phyloP scores from a whole-genome alignment of 2,797 vertebrate species.

The Lates japonicus region DNA sequence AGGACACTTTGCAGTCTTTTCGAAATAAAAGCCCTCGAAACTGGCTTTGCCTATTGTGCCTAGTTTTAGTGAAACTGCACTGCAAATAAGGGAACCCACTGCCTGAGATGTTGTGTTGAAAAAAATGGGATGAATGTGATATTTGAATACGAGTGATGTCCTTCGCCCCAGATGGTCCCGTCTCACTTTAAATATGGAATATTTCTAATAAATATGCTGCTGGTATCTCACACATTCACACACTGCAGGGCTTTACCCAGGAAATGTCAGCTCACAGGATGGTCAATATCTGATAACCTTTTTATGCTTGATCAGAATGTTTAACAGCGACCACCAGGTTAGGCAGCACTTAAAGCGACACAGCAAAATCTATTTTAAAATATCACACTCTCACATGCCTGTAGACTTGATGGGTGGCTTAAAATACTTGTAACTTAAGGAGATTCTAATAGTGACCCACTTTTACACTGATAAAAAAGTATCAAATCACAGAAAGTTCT shows the following conservation, averaged over 20 bases:
- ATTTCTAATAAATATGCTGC: slow-evolving; percentile 60
- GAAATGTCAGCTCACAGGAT: slow-evolving; percentile 74
- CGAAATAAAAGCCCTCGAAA: slow-evolving; percentile 59
- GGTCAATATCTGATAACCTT: slow-evolving; percentile 77
- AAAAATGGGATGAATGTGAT: background rate
- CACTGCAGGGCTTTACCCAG: slow-evolving; percentile 53
- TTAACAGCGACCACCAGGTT: slow-evolving; percentile 55
- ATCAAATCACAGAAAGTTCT: slow-evolving; percentile 2
- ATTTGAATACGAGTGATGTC: slow-evolving; percentile 25
- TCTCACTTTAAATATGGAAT: slow-evolving; percentile 55
- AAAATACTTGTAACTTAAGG: slow-evolving; percentile 10
- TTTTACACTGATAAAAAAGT: slow-evolving; percentile 16
- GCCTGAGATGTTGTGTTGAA: slow-evolving; percentile 12
- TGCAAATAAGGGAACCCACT: slow-evolving; percentile 23
- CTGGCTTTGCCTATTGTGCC: slow-evolving; percentile 27
- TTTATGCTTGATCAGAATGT: slow-evolving; percentile 71
- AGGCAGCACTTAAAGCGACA: slow-evolving; percentile 40
- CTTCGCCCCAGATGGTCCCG: slow-evolving; percentile 22
- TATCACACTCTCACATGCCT: slow-evolving; percentile 18
- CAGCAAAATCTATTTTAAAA: slow-evolving; percentile 30
- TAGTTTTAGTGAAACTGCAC: slow-evolving; percentile 2
- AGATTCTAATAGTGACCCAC: slow-evolving; percentile 10
- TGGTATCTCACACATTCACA: slow-evolving; percentile 42
- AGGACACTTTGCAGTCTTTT: slow-evolving; percentile 51
- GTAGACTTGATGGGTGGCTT: background rate